These are phyloP conservation scores for Slavum lentiscoides DNA, from an alignment of 2,888 invertebrate genomes.

Conservation along the genomic window DNA sequence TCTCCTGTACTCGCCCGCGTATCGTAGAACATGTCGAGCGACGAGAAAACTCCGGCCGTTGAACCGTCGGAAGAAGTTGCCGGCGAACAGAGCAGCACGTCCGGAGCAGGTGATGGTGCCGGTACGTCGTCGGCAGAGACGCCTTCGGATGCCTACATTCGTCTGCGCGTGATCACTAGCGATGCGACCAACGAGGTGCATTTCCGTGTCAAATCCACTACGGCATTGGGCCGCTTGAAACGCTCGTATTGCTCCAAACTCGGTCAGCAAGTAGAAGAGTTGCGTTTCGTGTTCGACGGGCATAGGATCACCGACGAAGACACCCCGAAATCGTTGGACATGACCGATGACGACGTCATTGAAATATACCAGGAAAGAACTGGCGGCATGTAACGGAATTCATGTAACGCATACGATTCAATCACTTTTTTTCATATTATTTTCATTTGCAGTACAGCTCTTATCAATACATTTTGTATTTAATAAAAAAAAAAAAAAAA, in stretches of 20 bases:
- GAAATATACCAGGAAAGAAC: constrained; percentile 73
- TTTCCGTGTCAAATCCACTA: constrained; percentile 74
- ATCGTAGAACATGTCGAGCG: constrained; percentile 9
- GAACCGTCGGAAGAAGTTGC: not conserved
- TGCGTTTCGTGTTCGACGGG: constrained; percentile 74
- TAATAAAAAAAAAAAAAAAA: too few species aligned
- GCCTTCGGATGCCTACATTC: constrained; percentile 18
- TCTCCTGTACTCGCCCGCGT: not conserved
- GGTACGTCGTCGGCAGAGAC: not conserved
- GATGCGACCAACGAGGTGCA: constrained; percentile 68
- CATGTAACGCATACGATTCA: not conserved
- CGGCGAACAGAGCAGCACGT: not conserved
- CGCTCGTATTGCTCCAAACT: constrained; percentile 71
- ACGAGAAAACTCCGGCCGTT: not conserved
- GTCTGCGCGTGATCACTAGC: constrained; percentile 60
- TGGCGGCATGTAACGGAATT: constrained; percentile 61
- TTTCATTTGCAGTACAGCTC: too few species aligned
- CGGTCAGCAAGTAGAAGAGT: constrained; percentile 68
- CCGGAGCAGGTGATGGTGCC: not conserved
- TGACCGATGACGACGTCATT: constrained; percentile 74
- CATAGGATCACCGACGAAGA: constrained; percentile 72
- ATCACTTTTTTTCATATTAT: too few species aligned
- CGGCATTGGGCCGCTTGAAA: constrained; percentile 72
- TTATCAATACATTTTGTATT: too few species aligned
- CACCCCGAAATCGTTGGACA: constrained; percentile 71